Evolutionary conservation across 53 echinoderm and acorn worm genomes (phyloP).

Genomic region (Glandiceps talaboti): DNA sequence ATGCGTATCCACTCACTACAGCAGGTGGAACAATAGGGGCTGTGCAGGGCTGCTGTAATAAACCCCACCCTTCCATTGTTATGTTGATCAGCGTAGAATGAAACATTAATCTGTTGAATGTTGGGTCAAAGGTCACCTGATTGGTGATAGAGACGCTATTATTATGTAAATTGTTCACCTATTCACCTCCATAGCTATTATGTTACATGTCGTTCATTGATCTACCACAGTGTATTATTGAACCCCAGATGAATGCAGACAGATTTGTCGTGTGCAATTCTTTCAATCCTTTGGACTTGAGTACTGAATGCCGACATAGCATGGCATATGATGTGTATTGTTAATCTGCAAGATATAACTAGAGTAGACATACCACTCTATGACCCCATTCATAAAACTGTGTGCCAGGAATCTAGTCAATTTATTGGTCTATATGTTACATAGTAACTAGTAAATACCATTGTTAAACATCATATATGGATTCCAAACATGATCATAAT

Average conservation of each 20-base stretch:
- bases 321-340: no score
- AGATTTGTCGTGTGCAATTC: no score
- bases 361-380: no score
- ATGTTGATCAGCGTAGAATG: neutral
- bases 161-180: neutral
- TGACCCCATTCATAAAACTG: no score
- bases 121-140: neutral
- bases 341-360: no score
- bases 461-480: no score
- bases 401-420: no score
- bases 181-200: neutral
- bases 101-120: neutral
- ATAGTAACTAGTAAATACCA: no score
- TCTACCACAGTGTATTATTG: neutral
- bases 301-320: no score
- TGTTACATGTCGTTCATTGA: neutral
- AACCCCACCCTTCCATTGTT: conserved; percentile 1
- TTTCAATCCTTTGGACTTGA: no score
- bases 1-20: neutral
- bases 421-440: no score
- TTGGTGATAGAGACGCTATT: neutral
- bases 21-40: neutral
- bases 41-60: neutral
- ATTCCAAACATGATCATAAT: no score
- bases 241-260: neutral